Evolutionary conservation across 2,888 invertebrate species (phyloP).

Genomic region (Phymatocera aterrima): DNA sequence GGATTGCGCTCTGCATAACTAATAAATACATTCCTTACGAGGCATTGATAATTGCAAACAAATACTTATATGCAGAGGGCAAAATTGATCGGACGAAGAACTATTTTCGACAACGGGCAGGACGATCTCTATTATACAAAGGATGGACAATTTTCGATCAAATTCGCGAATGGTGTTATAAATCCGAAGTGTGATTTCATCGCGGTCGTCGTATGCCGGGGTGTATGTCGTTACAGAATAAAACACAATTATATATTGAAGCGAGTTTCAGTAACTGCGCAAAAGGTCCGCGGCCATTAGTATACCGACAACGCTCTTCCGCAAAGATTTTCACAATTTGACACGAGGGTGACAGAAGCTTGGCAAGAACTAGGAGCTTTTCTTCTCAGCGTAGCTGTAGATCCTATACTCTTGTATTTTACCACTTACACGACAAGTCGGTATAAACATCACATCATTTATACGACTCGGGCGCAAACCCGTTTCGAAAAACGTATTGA

Average conservation of each 20-base stretch:
- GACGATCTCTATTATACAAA: neutral
- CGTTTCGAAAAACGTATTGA: neutral
- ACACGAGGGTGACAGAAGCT: conserved; percentile 48
- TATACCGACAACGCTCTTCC: neutral
- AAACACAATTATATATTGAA: neutral
- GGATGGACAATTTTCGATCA: neutral
- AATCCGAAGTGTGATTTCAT: too few relatives aligned
- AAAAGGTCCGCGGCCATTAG: neutral
- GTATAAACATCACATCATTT: conserved; percentile 37
- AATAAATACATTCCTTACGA: neutral
- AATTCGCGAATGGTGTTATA: too few relatives aligned
- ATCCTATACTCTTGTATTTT: conserved; percentile 40
- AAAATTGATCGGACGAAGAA: neutral
- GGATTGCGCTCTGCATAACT: neutral
- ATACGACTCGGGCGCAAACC: neutral
- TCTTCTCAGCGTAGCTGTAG: conserved; percentile 4
- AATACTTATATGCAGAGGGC: neutral
- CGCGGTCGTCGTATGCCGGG: too few relatives aligned
- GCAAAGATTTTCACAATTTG: conserved; percentile 14
- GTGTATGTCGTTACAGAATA: too few relatives aligned
- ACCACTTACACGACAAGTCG: conserved; percentile 35
- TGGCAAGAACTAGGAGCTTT: conserved; percentile 48
- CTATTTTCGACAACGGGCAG: neutral
- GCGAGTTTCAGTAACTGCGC: neutral
- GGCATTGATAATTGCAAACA: neutral